Conservation (phyloP, 2,113 vertebrate genomes). For the Engystomops pustulosus region DNA sequence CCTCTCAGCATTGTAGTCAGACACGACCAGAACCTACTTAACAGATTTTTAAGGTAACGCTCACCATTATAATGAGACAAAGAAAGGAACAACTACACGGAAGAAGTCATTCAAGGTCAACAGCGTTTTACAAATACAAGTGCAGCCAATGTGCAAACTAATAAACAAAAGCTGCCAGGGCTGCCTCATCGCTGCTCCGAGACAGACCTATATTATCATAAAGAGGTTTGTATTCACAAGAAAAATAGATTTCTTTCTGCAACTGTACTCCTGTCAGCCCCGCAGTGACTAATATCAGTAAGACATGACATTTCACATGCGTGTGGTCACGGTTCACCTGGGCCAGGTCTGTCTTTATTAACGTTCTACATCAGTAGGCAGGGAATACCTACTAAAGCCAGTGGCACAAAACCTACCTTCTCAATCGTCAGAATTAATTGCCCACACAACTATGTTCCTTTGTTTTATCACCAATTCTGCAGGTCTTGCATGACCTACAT, state of each 20-base stretch:
- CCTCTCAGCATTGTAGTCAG: conserved; percentile 1
- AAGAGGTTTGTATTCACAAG: not conserved
- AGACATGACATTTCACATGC: not conserved
- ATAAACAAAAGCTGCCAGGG: not conserved
- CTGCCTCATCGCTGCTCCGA: not conserved
- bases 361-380: not conserved
- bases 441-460: not conserved
- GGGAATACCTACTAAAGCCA: not conserved
- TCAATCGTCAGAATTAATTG: conserved; percentile 10
- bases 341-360: conserved; percentile 20
- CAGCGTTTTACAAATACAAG: not conserved
- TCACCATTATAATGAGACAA: conserved; percentile 27
- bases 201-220: not conserved
- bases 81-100: conserved; percentile 23
- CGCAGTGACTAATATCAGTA: conserved; percentile 14
- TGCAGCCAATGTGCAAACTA: conserved; percentile 7
- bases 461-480: not conserved
- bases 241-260: conserved; percentile 2
- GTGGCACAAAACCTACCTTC: not conserved
- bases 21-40: conserved; percentile 1
- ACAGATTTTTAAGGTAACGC: conserved; percentile 20
- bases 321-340: conserved; percentile 25
- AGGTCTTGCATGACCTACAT: not conserved
- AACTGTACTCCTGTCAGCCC: not conserved
- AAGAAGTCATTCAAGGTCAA: conserved; percentile 28